phyloP scores from a whole-genome alignment of 2,888 invertebrate species.

The Byasa hedistus region DNA sequence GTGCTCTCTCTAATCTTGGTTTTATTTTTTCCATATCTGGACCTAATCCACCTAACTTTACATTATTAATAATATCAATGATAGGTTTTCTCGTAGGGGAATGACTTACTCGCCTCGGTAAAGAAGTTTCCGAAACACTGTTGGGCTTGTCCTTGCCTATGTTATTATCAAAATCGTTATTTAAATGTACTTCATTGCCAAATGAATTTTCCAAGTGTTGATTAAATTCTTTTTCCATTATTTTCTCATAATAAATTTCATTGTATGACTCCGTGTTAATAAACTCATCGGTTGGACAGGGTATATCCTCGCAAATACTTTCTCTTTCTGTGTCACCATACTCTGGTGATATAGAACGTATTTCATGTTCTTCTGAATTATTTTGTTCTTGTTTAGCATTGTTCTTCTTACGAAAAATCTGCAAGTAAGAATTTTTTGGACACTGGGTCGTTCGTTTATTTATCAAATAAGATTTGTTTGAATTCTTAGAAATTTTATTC shows the following conservation, averaged over 20 bases:
- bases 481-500: slow-evolving; percentile 32
- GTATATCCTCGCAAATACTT: slow-evolving; percentile 51
- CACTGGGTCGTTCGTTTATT: slow-evolving; percentile 52
- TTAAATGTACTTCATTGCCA: slow-evolving; percentile 48
- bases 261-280: slow-evolving; percentile 69
- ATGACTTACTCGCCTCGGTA: slow-evolving; percentile 43
- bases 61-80: slow-evolving; percentile 49
- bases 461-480: slow-evolving; percentile 52
- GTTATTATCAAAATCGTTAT: slow-evolving; percentile 42
- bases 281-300: slow-evolving; percentile 51
- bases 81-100: slow-evolving; percentile 46
- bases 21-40: slow-evolving; percentile 68
- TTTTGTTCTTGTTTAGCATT: slow-evolving; percentile 38
- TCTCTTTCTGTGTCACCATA: slow-evolving; percentile 70
- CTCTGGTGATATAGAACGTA: slow-evolving; percentile 68
- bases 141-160: slow-evolving; percentile 51
- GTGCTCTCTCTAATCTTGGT: slow-evolving; percentile 69
- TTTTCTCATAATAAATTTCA: slow-evolving; percentile 67
- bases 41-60: slow-evolving; percentile 68
- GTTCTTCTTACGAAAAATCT: slow-evolving; percentile 67
- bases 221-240: slow-evolving; percentile 49
- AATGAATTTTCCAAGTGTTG: slow-evolving; percentile 53
- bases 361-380: slow-evolving; percentile 41
- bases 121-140: slow-evolving; percentile 66
- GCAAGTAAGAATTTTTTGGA: slow-evolving; percentile 57